Evolutionary conservation across 92 coral and sea anemone genomes (phyloP), one percentile per base, ranked within the genome.

Genomic region (Phenganax stokvisi): DNA sequence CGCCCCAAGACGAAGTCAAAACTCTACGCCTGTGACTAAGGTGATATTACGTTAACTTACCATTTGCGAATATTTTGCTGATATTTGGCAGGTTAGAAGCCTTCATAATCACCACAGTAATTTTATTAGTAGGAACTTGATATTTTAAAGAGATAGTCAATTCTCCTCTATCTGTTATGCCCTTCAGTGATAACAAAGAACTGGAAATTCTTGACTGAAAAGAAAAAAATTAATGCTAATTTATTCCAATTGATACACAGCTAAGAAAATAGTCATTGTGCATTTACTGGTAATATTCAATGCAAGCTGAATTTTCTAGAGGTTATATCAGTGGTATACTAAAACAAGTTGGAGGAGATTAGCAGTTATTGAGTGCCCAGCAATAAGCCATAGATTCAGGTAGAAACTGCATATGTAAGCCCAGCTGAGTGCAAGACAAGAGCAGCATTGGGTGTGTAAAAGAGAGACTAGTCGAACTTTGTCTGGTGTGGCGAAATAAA

Each of bases 101-200:
- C 71, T 94, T 94, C 81, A 92, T 72, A 16, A 91, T 75, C 20
- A 88, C 89, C 17, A 86, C 90, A 20, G 88, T 94, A 76, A 94
- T 66, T 59, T 92, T 89, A 77, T 85, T 84, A 0, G 92, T 86
- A 64, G 80, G 89, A 15, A 75, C 87, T 71, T 90, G 91, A 83
- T 94, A 94, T 8, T 92, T 88, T 51, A 94, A 80, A 0, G 98
- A 93, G 28, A 93, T 59, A 69, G 87, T 90, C 63, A 91, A 84
- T 77, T 86, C 92, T 25, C 94, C 96, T 66, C 80, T 80, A 17
- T 79, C 74, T 60, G 51, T 54, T 6, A 27, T 63, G 10, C 65
- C 74, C 53, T 79, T 54, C 30, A 53, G 59, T 51, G 74, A 62
- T 77, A 31, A 27, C 51, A 64, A 11, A 7, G 83, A 28, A 47